These are phyloP conservation scores for Odontocolon sp. DNA, from an alignment of 2,888 invertebrate genomes.

Conservation along the genomic window DNA sequence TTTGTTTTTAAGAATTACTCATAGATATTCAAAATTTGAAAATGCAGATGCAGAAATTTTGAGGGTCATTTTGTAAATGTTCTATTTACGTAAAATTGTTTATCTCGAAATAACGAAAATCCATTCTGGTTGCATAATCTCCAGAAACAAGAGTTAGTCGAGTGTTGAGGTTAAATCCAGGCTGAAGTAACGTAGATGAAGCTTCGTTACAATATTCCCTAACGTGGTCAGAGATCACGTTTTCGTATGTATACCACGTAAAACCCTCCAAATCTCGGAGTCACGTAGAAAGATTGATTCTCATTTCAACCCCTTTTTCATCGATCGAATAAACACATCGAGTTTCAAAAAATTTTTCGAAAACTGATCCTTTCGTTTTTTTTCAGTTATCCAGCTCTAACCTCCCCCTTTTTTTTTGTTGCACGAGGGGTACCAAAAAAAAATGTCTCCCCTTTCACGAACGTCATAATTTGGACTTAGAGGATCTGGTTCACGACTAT, in stretches of 20 bases:
- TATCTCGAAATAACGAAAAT: not conserved
- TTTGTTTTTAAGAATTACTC: no score
- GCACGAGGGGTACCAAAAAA: not conserved
- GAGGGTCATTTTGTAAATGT: no score
- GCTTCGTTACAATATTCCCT: constrained; percentile 15
- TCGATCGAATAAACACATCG: constrained; percentile 30
- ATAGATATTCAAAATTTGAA: no score
- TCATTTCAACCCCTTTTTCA: not conserved
- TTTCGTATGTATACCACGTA: constrained; percentile 1
- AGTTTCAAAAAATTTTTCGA: not conserved
- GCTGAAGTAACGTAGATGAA: constrained; percentile 17
- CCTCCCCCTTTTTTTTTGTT: not conserved
- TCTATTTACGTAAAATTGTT: no score
- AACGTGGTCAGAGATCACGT: constrained; percentile 47
- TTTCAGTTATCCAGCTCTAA: constrained; percentile 2
- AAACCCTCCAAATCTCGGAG: constrained; percentile 22
- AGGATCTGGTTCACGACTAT: no score
- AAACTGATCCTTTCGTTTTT: not conserved
- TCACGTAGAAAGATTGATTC: constrained; percentile 25
- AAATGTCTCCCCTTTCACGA: constrained; percentile 28
- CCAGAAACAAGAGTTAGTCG: not conserved
- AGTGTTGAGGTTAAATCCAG: not conserved
- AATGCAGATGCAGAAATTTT: not conserved
- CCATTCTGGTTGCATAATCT: not conserved
- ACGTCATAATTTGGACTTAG: not conserved